A percentile compares a stretch with the other conserved stretches of the same genome.
Evolutionary conservation across 2,888 invertebrate species (phyloP).

Genomic region (Chymomyza fuscimana): DNA sequence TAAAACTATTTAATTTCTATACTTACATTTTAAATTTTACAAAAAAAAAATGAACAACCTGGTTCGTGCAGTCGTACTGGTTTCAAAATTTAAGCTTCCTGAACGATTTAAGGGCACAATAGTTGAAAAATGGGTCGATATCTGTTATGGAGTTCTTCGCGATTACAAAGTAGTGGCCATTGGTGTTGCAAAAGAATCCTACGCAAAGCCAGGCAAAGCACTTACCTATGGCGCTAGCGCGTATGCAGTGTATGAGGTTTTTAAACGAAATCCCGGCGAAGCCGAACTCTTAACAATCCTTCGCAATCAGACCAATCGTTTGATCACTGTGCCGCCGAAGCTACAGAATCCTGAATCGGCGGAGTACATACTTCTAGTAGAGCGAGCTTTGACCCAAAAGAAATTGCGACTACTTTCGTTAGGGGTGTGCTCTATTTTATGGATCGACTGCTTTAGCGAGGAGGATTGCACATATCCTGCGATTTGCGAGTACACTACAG

Average conservation of each 20-base stretch:
- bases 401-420: constrained; percentile 85
- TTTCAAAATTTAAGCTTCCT: constrained; percentile 78
- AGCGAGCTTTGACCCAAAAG: constrained; percentile 86
- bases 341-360: constrained; percentile 85
- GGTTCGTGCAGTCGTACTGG: constrained; percentile 42
- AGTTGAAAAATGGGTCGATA: constrained; percentile 85
- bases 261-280: constrained; percentile 87
- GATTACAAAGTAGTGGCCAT: constrained; percentile 87
- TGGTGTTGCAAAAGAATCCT: constrained; percentile 83
- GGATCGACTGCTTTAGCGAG: constrained; percentile 86
- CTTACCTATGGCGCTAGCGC: constrained; percentile 82
- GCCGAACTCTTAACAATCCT: constrained; percentile 84
- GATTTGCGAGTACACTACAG: constrained; percentile 87
- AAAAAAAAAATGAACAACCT: constrained; percentile 15
- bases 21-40: no score
- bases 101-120: constrained; percentile 83
- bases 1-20: no score
- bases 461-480: constrained; percentile 87
- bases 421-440: constrained; percentile 89
- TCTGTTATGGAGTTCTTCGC: constrained; percentile 87
- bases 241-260: constrained; percentile 81
- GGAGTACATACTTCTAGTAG: constrained; percentile 84
- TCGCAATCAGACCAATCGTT: constrained; percentile 83
- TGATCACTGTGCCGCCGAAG: constrained; percentile 84
- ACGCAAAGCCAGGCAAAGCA: constrained; percentile 86